Evolutionary conservation across 2,797 vertebrate genomes (phyloP).

Genomic region (Gallinago solitaria): DNA sequence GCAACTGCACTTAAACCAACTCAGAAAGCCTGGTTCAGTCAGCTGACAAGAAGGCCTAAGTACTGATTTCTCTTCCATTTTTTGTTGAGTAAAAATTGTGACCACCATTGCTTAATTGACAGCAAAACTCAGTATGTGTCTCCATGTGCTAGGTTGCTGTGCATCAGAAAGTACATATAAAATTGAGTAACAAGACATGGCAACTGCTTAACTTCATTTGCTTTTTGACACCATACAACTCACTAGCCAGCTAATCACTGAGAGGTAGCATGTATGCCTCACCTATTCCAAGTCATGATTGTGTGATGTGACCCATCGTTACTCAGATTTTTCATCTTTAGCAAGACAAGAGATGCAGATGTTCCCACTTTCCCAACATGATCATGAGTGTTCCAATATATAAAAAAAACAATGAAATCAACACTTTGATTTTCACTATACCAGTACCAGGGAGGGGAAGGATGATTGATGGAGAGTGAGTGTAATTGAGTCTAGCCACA

Average conservation of each 20-base stretch:
- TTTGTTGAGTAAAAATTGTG: background rate
- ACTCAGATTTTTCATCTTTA: background rate
- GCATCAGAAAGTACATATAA: conserved; percentile 27
- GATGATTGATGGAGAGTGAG: background rate
- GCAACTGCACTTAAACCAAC: conserved; percentile 52
- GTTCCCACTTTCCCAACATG: background rate
- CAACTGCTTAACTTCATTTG: conserved; percentile 10
- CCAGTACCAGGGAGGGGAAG: background rate
- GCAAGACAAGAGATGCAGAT: background rate
- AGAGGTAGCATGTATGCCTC: conserved; percentile 61
- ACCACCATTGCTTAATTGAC: background rate
- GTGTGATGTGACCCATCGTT: background rate
- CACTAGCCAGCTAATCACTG: background rate
- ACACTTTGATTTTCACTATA: conserved; percentile 25
- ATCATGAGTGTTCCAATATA: conserved; percentile 13
- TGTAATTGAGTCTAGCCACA: background rate
- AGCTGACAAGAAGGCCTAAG: conserved; percentile 1
- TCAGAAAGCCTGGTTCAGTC: background rate
- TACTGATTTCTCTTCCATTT: background rate
- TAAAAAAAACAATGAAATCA: background rate
- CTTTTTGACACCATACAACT: conserved; percentile 13
- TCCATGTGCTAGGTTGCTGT: conserved; percentile 11
- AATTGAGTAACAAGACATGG: conserved; percentile 4
- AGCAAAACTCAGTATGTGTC: background rate
- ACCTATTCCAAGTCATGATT: conserved; percentile 22